Evolutionary conservation across 2,888 invertebrate genomes (phyloP).

Genomic region (Caenorhabditis sp.): DNA sequence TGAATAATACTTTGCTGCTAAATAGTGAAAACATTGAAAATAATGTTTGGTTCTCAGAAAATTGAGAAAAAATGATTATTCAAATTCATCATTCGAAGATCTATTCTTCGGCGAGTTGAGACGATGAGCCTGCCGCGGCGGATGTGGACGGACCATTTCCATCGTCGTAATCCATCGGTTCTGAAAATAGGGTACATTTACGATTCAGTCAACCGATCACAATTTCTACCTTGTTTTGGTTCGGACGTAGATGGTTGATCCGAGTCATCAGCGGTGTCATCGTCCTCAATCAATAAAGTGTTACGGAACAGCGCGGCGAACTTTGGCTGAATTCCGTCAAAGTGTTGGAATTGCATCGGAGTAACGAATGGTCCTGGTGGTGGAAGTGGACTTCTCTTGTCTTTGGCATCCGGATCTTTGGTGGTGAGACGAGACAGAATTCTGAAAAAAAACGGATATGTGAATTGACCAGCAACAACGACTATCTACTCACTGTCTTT

Average conservation of each 20-base stretch:
- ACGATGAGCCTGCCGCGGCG: not conserved
- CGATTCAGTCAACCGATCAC: not conserved
- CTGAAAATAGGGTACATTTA: not conserved
- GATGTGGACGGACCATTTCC: constrained; percentile 1
- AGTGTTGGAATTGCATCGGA: constrained; percentile 67
- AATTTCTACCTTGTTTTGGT: not conserved
- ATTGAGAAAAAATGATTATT: too few species aligned
- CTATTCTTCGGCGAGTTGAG: not conserved
- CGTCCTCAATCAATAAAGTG: not conserved
- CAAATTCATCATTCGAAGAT: too few species aligned
- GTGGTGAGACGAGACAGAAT: constrained; percentile 77
- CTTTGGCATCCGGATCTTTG: constrained; percentile 76
- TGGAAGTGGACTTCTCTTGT: too few species aligned
- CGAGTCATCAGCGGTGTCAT: not conserved
- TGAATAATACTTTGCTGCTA: too few species aligned
- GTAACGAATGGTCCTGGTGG: constrained; percentile 79
- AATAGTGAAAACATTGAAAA: too few species aligned
- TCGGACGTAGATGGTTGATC: not conserved
- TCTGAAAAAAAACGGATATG: constrained; percentile 50
- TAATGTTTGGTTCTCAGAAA: too few species aligned
- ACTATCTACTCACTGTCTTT: constrained; percentile 82
- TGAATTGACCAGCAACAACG: not conserved
- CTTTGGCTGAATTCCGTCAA: constrained; percentile 76
- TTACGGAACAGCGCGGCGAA: constrained; percentile 68
- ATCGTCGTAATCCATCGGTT: not conserved